Evolutionary conservation across 1,140 invertebrate genomes (phyloP), one percentile per base, ranked within the genome.

Genomic region (Caenorhabditis tropicalis): DNA sequence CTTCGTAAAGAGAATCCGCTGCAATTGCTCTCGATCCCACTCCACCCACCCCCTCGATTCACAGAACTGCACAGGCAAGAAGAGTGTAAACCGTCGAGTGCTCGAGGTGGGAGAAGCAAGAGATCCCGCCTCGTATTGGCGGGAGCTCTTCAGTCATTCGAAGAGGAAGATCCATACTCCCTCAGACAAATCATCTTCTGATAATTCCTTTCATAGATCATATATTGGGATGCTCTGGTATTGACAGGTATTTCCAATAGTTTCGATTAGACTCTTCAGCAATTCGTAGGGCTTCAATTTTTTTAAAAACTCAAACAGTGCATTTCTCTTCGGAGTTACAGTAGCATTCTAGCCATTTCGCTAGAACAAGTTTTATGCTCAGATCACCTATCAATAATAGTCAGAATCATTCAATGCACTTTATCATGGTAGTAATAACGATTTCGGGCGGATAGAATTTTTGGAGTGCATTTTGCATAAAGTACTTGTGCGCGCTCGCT

Each of bases 1-100:
- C 65, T 74, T 74, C 36, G 65, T 43, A 27, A 74, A 74, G 65
- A 39, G 36, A 74, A 70, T 10, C 60, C 43, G 36, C 33, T 43
- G 65, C 65, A 33, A 24, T 31, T 43, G 65, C 65, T 74, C 36
- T 74, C 65, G 65, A 74, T 74, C 65, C 65, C 65, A 74, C 65
- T 74, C 65, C 65, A 74, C 36, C 65, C 65, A 74, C 65, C 65
- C 65, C 65, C 65, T 74, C 65, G 65, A 74, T 74, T 74, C 65
- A 74, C 36, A 74, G 65, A 74, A 74, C 65, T 74, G 65, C 65
- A 74, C 65, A 21, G 36, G 65, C n/a, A 43, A 46, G 36, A 24
- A 74, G 65, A 74, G 65, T 74, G 65, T 74, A 74, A 74, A 74
- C 65, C 36, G 36, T 74, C 36, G 65, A 46, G 65, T 74, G 65